Percentiles rank a stretch among this genome's conserved stretches.
These are phyloP conservation scores for Epinephelus moara DNA, from an alignment of 2,113 vertebrate genomes.

Conservation along the genomic window DNA sequence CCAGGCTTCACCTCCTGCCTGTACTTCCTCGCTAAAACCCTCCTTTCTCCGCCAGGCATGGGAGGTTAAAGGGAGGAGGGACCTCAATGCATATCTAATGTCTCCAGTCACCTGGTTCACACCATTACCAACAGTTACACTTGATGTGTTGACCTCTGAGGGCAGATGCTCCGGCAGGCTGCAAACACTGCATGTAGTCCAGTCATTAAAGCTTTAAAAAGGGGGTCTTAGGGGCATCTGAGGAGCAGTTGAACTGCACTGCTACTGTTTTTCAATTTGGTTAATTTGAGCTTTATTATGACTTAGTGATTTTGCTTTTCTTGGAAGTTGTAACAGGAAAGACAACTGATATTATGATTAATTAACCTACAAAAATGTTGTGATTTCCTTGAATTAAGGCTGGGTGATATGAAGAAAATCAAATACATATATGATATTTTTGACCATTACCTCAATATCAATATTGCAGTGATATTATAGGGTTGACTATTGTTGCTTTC, in stretches of 20 bases:
- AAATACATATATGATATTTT: too few species aligned
- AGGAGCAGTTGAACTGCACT: neutral
- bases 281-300: neutral
- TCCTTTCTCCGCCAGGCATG: constrained; percentile 5
- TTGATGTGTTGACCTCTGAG: constrained; percentile 47
- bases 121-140: constrained; percentile 26
- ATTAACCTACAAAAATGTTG: neutral
- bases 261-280: neutral
- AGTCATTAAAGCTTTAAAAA: neutral
- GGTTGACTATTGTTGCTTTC: too few species aligned
- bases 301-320: neutral
- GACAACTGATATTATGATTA: neutral
- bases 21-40: constrained; percentile 56
- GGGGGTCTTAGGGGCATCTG: neutral
- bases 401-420: too few species aligned
- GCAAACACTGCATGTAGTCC: neutral
- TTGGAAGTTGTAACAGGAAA: neutral
- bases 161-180: constrained; percentile 17
- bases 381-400: neutral
- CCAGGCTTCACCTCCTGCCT: constrained; percentile 47
- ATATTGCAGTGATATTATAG: too few species aligned
- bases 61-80: constrained; percentile 59
- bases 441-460: too few species aligned
- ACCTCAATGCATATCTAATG: constrained; percentile 69
- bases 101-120: constrained; percentile 53